Evolutionary conservation across 2,888 invertebrate species (phyloP), one percentile per base, ranked within the genome.

Genomic region (Torymus tubicola): DNA sequence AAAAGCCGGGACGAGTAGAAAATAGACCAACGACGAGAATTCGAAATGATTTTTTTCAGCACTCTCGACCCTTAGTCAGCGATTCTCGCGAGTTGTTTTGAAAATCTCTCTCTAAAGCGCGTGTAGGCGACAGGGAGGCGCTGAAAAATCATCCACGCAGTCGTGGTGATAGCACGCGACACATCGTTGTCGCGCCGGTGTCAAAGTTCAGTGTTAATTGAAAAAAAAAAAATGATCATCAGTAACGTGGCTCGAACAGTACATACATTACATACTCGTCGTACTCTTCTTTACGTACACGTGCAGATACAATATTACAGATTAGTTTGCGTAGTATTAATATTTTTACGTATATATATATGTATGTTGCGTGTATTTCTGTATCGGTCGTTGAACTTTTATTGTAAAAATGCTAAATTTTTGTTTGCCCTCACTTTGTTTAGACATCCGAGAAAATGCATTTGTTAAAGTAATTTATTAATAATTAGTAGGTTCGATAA

Each of bases 351-450:
- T 8, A 5, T 42, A 21, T 21, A 21, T 21, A 21, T 21, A 21
- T 2, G 21, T 21, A 21, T 21, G 2, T 1, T 8, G 8, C 5
- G 42, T 42, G 42, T 8, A 42, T 69, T 69, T 63, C 55, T 76
- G 64, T 64, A 70, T 3, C 64, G 69, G 64, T 55, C 77, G 16
- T 77, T 77, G 63, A 77, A 70, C 77, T 64, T 77, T 63, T 42
- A 53, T 31, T 24, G 21, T 12, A 4, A 67, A 31, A 10, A 67
- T 61, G 61, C 2, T 2, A 8, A 8, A 5, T 42, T 42, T 42
- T 42, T 42, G 8, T 42, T 42, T 42, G 8, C 42, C 5, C n/a
- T n/a, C 8, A 42, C 42, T 5, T 42, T 42, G 42, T 42, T 42
- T 42, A 8, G 10, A 42, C 42, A 42, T 5, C 42, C 8, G 42